These are phyloP conservation scores for Encarsia formosa DNA, from an alignment of 2,888 invertebrate genomes.

Conservation along the genomic window DNA sequence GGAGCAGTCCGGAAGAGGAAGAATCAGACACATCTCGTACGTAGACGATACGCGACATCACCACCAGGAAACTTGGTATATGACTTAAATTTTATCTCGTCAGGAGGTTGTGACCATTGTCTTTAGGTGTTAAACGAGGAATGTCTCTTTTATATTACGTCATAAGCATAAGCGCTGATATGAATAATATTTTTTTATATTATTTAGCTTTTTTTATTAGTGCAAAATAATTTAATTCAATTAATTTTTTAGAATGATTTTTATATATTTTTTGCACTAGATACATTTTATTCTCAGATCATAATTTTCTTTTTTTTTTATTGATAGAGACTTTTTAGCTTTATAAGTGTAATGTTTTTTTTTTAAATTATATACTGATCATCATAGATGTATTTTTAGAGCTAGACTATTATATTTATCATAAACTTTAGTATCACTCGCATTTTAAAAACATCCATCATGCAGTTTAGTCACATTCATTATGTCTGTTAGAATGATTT, in stretches of 20 bases:
- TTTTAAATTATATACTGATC: conserved; percentile 13
- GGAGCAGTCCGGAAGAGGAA: conserved; percentile 15
- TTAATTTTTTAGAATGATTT: conserved; percentile 8
- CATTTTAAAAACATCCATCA: conserved; percentile 20
- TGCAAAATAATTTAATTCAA: too few species aligned
- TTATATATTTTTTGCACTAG: conserved; percentile 18
- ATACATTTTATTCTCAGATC: conserved; percentile 3
- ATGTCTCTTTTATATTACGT: conserved; percentile 9
- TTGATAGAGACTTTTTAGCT: too few species aligned
- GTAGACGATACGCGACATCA: conserved; percentile 17
- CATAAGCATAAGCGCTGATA: conserved; percentile 5
- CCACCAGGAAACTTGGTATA: conserved; percentile 15
- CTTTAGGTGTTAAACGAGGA: conserved; percentile 15
- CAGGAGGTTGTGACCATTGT: conserved; percentile 19
- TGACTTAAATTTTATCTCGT: conserved; percentile 3
- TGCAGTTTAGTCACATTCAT: too few species aligned
- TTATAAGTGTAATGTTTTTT: conserved; percentile 20
- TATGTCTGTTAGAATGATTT: too few species aligned
- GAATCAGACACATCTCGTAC: conserved; percentile 11
- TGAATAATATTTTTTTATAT: conserved; percentile 2
- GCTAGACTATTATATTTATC: conserved; percentile 18
- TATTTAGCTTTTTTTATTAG: conserved; percentile 20
- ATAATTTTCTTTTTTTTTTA: conserved; percentile 5
- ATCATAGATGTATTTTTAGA: conserved; percentile 22
- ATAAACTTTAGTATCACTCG: conserved; percentile 7